Percentiles rank a stretch among this genome's conserved stretches.
phyloP scores from a whole-genome alignment of 2,797 vertebrate genomes.

The Hoplostethus atlanticus region DNA sequence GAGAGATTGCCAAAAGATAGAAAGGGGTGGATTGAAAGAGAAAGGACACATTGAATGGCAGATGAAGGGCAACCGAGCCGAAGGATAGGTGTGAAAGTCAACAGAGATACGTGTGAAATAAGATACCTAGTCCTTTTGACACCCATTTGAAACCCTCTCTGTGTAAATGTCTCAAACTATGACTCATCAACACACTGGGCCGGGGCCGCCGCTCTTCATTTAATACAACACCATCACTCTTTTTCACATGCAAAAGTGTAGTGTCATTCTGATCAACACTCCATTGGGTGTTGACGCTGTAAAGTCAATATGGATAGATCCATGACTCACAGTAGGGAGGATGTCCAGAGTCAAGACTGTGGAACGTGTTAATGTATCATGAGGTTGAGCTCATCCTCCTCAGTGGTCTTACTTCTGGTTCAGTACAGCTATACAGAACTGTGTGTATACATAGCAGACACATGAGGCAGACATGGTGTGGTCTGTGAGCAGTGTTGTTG shows the following conservation, averaged over 20 bases:
- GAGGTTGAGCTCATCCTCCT: conserved; percentile 46
- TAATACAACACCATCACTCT: conserved; percentile 9
- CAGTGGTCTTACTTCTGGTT: conserved; percentile 33
- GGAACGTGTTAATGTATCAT: conserved; percentile 58
- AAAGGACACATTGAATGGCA: conserved; percentile 7
- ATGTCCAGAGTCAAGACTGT: conserved; percentile 55
- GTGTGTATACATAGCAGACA: conserved; percentile 27
- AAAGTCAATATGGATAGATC: conserved; percentile 28
- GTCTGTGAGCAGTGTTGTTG: conserved; percentile 14
- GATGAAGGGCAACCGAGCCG: conserved; percentile 31
- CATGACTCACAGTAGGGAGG: conserved; percentile 59
- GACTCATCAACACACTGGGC: conserved; percentile 51
- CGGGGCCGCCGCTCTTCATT: conserved; percentile 33
- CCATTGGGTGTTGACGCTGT: conserved; percentile 2
- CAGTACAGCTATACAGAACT: conserved; percentile 8
- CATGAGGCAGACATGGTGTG: conserved; percentile 39
- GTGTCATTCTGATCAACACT: conserved; percentile 49
- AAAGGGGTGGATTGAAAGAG: conserved; percentile 20
- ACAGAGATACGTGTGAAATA: conserved; percentile 49
- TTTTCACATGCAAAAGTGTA: conserved; percentile 66
- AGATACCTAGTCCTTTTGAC: conserved; percentile 42
- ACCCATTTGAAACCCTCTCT: conserved; percentile 29
- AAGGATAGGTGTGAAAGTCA: conserved; percentile 50
- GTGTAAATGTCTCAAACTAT: conserved; percentile 38
- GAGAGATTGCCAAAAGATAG: conserved; percentile 30